A percentile compares a stretch with the other conserved stretches of the same genome.
phyloP scores from a whole-genome alignment of 2,113 vertebrate genomes.

The Vulpes lagopus region DNA sequence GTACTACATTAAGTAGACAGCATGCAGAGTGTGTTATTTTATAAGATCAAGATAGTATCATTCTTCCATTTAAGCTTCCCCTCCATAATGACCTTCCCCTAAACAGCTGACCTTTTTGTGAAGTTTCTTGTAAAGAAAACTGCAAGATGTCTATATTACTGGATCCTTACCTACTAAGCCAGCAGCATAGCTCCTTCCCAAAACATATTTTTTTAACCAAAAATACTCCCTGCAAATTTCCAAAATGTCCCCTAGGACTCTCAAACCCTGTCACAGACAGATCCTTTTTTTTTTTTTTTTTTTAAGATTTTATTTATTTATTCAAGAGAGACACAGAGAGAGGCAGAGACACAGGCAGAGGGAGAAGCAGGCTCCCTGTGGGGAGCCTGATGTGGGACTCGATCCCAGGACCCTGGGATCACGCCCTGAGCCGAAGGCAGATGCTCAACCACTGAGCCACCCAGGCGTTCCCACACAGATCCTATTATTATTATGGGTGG shows the following conservation, averaged over 20 bases:
- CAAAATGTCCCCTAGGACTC: background rate
- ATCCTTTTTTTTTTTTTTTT: background rate
- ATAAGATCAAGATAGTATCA: background rate
- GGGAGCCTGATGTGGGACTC: too few species aligned
- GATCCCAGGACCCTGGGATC: too few species aligned
- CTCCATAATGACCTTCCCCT: background rate
- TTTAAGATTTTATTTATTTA: too few species aligned
- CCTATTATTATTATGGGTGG: background rate
- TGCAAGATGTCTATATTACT: background rate
- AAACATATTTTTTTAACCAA: background rate
- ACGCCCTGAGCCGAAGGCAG: too few species aligned
- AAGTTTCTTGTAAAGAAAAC: background rate
- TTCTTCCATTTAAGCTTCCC: background rate
- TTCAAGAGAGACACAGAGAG: too few species aligned
- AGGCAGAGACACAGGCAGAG: too few species aligned
- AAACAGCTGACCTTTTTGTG: background rate
- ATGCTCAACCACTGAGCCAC: too few species aligned
- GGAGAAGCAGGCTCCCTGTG: too few species aligned
- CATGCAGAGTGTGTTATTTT: background rate
- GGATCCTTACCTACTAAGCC: background rate
- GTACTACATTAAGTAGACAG: background rate
- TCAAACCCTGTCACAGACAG: background rate
- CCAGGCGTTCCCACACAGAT: background rate
- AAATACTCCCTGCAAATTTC: background rate
- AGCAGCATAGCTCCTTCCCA: background rate